phyloP scores from a whole-genome alignment of 2,888 invertebrate species.

The Lithophane ornitopus region DNA sequence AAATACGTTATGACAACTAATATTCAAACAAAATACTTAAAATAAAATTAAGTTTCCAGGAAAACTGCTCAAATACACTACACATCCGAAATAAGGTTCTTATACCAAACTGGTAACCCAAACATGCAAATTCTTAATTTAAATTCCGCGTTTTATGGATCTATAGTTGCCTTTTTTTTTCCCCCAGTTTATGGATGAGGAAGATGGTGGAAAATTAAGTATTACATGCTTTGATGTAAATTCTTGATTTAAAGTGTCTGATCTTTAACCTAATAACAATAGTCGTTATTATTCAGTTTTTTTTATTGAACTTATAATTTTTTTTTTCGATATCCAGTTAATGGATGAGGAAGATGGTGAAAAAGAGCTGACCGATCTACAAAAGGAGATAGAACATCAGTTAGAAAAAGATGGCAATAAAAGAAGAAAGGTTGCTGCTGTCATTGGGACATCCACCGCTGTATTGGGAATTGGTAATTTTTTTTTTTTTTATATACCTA shows the following conservation, averaged over 20 bases:
- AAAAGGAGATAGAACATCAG: conserved; percentile 96
- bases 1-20: background rate
- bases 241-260: too few species aligned
- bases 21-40: too few species aligned
- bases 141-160: too few species aligned
- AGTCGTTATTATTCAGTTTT: background rate
- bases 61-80: background rate
- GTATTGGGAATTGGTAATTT: conserved; percentile 65
- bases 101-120: too few species aligned
- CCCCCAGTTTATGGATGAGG: too few species aligned
- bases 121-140: too few species aligned
- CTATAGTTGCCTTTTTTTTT: too few species aligned
- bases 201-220: too few species aligned
- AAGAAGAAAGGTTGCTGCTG: conserved; percentile 74
- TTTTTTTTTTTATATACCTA: too few species aligned
- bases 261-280: background rate
- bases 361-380: conserved; percentile 93
- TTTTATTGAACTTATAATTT: background rate
- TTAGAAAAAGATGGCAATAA: conserved; percentile 92
- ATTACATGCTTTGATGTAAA: too few species aligned
- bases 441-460: conserved; percentile 57
- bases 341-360: conserved; percentile 92
- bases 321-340: conserved; percentile 76
- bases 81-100: too few species aligned
- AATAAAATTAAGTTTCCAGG: background rate